Percentiles rank a stretch among this genome's conserved stretches.
Evolutionary conservation across 2,113 vertebrate species (phyloP).

Genomic region (Antechinus flavipes): DNA sequence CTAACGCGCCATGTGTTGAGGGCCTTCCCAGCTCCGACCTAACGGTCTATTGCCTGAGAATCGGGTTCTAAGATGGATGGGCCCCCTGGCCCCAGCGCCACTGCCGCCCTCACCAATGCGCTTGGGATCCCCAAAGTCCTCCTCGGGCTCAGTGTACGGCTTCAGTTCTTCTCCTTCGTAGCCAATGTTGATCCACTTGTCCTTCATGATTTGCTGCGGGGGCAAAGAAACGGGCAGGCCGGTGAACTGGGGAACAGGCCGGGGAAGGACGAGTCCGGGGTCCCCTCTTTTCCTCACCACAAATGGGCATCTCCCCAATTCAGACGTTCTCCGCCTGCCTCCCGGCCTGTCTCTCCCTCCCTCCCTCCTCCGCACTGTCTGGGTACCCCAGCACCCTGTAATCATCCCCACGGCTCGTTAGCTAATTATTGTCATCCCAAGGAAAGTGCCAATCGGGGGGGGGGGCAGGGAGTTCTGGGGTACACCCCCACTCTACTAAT

Average conservation of each 20-base stretch:
- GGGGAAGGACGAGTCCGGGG: neutral
- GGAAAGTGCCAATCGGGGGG: neutral
- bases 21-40: neutral
- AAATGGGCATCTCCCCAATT: neutral
- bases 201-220: constrained; percentile 96
- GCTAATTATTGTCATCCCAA: constrained; percentile 65
- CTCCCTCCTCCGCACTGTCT: constrained; percentile 42
- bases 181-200: constrained; percentile 96
- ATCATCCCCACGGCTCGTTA: constrained; percentile 71
- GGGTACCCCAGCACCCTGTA: constrained; percentile 49
- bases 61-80: too few relatives aligned
- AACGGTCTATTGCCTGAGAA: rapidly evolving
- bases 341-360: neutral
- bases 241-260: neutral
- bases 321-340: too few relatives aligned
- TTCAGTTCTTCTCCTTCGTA: constrained; percentile 92
- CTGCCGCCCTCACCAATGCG: constrained; percentile 86
- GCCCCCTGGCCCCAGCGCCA: neutral
- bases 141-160: constrained; percentile 90
- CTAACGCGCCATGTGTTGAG: too few relatives aligned
- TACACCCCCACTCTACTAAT: neutral
- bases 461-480: neutral
- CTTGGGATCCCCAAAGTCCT: constrained; percentile 89
- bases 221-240: neutral
- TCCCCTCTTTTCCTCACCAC: neutral